Evolutionary conservation across 2,797 vertebrate species (phyloP).

Genomic region (Phyllotis vaccarum): DNA sequence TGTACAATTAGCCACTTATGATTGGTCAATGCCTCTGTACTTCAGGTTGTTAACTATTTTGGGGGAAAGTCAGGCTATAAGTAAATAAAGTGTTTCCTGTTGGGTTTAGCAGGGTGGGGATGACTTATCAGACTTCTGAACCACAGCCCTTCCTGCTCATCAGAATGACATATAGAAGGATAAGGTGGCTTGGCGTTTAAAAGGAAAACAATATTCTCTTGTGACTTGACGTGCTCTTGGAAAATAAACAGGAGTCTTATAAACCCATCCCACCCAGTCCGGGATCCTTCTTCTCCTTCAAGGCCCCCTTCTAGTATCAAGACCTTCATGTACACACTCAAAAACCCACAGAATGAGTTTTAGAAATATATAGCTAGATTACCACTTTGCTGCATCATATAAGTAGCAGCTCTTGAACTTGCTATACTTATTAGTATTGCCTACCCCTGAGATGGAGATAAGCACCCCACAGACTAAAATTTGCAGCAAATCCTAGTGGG

Average conservation of each 20-base stretch:
- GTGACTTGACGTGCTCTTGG: neutral
- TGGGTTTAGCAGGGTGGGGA: neutral
- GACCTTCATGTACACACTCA: neutral
- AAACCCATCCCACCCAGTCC: neutral
- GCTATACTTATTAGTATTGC: neutral
- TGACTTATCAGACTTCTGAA: conserved; percentile 10
- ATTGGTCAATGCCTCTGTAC: neutral
- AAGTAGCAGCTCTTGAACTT: conserved; percentile 12
- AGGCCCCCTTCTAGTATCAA: neutral
- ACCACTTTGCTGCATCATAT: neutral
- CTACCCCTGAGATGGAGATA: conserved; percentile 1
- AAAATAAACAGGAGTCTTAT: conserved; percentile 50
- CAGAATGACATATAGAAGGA: neutral
- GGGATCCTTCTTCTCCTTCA: neutral
- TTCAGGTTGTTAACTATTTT: neutral
- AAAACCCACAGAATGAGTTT: neutral
- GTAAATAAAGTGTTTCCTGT: neutral
- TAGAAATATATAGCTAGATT: neutral
- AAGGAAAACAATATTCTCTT: conserved; percentile 38
- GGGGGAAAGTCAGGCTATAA: neutral
- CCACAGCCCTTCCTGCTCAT: neutral
- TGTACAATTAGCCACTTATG: neutral
- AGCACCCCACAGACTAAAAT: conserved; percentile 18
- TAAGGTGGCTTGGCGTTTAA: conserved; percentile 17
- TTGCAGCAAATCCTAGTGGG: neutral